Conservation (phyloP, 1,140 invertebrate species). For the Cyphomyrmex costatus region DNA sequence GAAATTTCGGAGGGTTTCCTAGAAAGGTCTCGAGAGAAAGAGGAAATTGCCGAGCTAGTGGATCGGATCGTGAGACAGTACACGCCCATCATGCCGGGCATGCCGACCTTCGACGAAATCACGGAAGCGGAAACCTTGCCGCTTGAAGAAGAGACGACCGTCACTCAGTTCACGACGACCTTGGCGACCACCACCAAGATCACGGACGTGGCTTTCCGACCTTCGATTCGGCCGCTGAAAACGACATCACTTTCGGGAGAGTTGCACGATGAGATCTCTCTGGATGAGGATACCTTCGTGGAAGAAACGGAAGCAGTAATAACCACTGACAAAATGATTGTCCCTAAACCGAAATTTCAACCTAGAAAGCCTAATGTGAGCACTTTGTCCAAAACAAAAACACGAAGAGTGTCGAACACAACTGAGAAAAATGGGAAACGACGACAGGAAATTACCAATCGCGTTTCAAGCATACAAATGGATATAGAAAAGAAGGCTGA, state of each 20-base stretch:
- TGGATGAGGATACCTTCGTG: conserved; percentile 43
- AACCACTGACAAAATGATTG: neutral
- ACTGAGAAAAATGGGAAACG: neutral
- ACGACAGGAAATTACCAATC: neutral
- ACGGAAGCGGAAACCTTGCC: conserved; percentile 39
- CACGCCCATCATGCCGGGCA: neutral
- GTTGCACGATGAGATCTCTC: conserved; percentile 51
- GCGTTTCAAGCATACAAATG: neutral
- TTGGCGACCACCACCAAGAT: conserved; percentile 40
- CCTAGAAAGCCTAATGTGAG: neutral
- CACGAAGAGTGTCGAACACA: neutral
- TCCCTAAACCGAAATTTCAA: neutral
- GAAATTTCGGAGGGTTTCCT: neutral
- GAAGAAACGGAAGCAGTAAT: conserved; percentile 47
- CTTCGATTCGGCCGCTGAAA: neutral
- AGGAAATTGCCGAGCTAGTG: conserved; percentile 35
- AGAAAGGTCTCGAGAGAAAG: neutral
- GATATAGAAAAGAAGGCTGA: neutral
- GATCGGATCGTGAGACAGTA: neutral
- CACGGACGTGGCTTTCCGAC: conserved; percentile 52
- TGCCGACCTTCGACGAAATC: conserved; percentile 6
- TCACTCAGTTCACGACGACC: conserved; percentile 28
- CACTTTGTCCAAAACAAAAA: neutral
- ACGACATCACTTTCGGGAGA: neutral
- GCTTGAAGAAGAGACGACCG: conserved; percentile 11